A percentile compares a stretch with the other conserved stretches of the same genome.
Conservation (phyloP, 2,888 invertebrate genomes). For the Hirtodrosophila alboralis region DNA sequence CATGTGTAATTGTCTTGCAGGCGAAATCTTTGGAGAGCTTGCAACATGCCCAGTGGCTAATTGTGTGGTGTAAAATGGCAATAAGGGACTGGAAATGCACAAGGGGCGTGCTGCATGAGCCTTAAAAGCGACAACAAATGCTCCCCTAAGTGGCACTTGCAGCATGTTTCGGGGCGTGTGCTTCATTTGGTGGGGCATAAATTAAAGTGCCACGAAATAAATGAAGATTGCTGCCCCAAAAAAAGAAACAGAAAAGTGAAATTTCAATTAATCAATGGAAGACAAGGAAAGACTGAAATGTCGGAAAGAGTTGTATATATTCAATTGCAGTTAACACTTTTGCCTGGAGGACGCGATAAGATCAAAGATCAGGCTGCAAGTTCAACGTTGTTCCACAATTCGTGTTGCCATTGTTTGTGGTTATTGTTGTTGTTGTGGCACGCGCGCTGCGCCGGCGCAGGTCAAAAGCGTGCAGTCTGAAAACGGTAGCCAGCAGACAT, state of each 20-base stretch:
- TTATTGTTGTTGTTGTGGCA: constrained; percentile 47
- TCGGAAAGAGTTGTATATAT: neutral
- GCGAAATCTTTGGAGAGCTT: constrained; percentile 36
- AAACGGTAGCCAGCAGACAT: constrained; percentile 62
- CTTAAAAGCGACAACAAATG: constrained; percentile 58
- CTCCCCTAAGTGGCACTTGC: constrained; percentile 73
- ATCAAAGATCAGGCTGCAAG: constrained; percentile 72
- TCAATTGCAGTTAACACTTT: constrained; percentile 62
- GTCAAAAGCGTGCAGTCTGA: constrained; percentile 73
- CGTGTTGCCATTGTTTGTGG: constrained; percentile 64
- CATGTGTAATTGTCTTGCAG: constrained; percentile 54
- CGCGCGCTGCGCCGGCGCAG: constrained; percentile 61
- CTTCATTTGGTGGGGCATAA: constrained; percentile 36
- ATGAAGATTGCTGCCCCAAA: constrained; percentile 35
- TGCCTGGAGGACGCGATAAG: constrained; percentile 57
- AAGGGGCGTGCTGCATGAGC: constrained; percentile 51
- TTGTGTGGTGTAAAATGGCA: constrained; percentile 33
- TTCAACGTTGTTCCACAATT: constrained; percentile 51
- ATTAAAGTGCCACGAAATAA: constrained; percentile 54
- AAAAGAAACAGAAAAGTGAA: constrained; percentile 63
- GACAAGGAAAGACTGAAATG: constrained; percentile 1
- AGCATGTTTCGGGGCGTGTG: constrained; percentile 57
- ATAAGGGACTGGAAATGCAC: constrained; percentile 24
- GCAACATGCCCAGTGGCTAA: constrained; percentile 49
- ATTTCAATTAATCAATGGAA: constrained; percentile 64